Evolutionary conservation across 2,888 invertebrate genomes (phyloP), one percentile per base, ranked within the genome.

Genomic region (Eulithis testata): DNA sequence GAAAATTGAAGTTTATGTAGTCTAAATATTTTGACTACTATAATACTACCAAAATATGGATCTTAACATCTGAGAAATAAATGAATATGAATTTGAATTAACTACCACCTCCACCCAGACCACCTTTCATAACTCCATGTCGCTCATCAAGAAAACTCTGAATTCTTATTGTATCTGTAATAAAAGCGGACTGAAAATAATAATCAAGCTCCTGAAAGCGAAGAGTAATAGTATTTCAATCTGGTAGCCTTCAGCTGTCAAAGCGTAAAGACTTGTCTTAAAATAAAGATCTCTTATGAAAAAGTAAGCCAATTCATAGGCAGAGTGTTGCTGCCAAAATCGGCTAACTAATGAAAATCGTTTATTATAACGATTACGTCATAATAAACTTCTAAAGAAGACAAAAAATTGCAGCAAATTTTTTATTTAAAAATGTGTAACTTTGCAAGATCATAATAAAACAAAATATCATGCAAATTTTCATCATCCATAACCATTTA

Each of bases 71-170:
- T 21, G 21, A 21, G 21, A 21, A 21, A 21, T 21, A 21, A 21
- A 21, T 1, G 21, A 21, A 21, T 21, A 21, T 1, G 21, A 21
- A 21, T 21, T 21, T 21, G 21, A 21, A 21, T 21, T 21, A 21
- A 21, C 12, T 21, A 27, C 82, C 86, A 43, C 66, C 72, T 88
- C 84, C 77, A 80, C 40, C 21, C 75, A 40, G 5, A 36, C n/a
- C 12, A 6, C 1, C 21, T 44, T 40, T 75, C 40, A 11, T 11
- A 11, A 11, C 60, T 78, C 62, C 11, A 0, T n/a, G 71, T 21
- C 68, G 54, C 87, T 89, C 89, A 90, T 89, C 90, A 89, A 85
- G 88, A 77, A 84, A 84, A 85, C 82, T 82, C 80, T 84, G 84
- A 84, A 85, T 82, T 82, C 80, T 84, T 81, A 87, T 89, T 90